Evolutionary conservation across 2,888 invertebrate genomes (phyloP).

Genomic region (Macrophya annulata): DNA sequence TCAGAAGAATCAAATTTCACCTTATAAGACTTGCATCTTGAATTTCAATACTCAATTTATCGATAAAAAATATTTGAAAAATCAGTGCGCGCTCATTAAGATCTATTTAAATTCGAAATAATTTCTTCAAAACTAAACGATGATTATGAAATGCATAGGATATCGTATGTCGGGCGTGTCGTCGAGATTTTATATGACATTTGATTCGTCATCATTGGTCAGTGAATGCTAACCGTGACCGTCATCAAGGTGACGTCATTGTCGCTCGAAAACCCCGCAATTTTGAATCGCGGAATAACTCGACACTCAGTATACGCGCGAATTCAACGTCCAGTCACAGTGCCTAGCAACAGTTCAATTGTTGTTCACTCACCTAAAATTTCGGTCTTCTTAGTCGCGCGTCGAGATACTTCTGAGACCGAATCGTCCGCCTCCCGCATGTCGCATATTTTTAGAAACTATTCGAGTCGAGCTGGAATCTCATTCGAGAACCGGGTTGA

Average conservation of each 20-base stretch:
- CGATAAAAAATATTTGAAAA: not conserved
- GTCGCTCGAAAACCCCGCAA: constrained; percentile 51
- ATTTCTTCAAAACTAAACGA: not conserved
- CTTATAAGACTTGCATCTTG: not conserved
- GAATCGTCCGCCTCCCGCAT: constrained; percentile 57
- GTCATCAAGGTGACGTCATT: constrained; percentile 66
- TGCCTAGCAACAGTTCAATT: constrained; percentile 56
- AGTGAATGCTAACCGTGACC: constrained; percentile 9
- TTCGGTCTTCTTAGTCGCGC: constrained; percentile 55
- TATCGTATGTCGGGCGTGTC: constrained; percentile 23
- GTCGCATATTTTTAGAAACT: constrained; percentile 60
- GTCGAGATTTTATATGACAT: not conserved
- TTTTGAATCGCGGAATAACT: constrained; percentile 43
- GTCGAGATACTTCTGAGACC: constrained; percentile 55
- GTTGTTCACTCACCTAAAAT: constrained; percentile 61
- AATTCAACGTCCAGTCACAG: constrained; percentile 47
- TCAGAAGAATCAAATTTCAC: not conserved
- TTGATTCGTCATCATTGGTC: constrained; percentile 13
- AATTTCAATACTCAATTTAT: not conserved
- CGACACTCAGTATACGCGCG: constrained; percentile 50
- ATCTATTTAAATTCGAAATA: not conserved
- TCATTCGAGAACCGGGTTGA: constrained; percentile 26
- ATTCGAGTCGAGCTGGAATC: constrained; percentile 31
- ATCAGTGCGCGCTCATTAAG: not conserved
- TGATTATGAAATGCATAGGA: not conserved